Percentiles rank a stretch among this genome's conserved stretches.
Evolutionary conservation across 2,113 vertebrate genomes (phyloP).

Genomic region (Carassius carassius): DNA sequence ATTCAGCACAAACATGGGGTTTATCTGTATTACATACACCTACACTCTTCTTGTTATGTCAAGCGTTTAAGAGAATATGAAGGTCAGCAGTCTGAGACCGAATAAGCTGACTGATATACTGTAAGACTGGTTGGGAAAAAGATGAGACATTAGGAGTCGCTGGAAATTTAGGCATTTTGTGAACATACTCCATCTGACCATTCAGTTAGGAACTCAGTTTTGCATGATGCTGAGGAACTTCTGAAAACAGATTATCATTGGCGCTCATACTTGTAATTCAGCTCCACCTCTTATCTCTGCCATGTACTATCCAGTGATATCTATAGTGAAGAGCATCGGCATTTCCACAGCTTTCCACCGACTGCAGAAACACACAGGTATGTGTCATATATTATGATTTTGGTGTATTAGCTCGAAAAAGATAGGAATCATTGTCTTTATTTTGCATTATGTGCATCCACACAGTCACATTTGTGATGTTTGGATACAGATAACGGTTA

Average conservation of each 20-base stretch:
- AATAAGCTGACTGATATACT: too few relatives aligned
- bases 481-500: too few relatives aligned
- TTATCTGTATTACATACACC: too few relatives aligned
- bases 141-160: too few relatives aligned
- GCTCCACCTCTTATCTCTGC: background rate
- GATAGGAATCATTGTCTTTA: background rate
- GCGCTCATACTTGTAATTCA: background rate
- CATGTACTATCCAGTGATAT: background rate
- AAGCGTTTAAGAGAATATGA: too few relatives aligned
- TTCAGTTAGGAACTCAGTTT: background rate
- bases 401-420: background rate
- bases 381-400: background rate
- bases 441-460: background rate
- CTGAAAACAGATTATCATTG: background rate
- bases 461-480: background rate
- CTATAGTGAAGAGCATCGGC: background rate
- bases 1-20: too few relatives aligned
- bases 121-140: too few relatives aligned
- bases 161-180: too few relatives aligned
- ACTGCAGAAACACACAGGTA: background rate
- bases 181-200: too few relatives aligned
- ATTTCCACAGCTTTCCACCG: background rate
- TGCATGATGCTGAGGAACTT: background rate
- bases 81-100: too few relatives aligned
- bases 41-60: too few relatives aligned